These are phyloP conservation scores for Chrysolina americana DNA, from an alignment of 2,888 invertebrate species.

Conservation along the genomic window DNA sequence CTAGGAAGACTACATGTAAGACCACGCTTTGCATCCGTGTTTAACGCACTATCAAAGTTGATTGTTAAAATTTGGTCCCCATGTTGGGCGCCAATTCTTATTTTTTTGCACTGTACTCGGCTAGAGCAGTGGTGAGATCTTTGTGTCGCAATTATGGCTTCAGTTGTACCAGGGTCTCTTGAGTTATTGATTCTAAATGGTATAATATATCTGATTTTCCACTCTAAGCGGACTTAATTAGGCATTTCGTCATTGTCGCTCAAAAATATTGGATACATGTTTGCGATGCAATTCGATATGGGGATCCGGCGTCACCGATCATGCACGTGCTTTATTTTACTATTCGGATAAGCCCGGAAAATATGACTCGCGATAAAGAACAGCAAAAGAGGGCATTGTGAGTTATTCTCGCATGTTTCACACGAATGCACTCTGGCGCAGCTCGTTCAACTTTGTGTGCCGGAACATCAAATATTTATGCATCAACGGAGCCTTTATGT, in stretches of 20 bases:
- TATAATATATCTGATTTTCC: too few species aligned
- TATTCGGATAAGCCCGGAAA: conserved; percentile 4
- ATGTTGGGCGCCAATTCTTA: too few species aligned
- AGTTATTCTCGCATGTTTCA: conserved; percentile 50
- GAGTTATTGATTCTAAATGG: too few species aligned
- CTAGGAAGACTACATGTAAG: too few species aligned
- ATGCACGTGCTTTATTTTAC: background rate
- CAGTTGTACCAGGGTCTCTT: too few species aligned
- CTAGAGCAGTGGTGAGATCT: too few species aligned
- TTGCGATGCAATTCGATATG: background rate
- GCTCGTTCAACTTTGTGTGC: conserved; percentile 54
- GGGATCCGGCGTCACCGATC: background rate
- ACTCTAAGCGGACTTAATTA: too few species aligned
- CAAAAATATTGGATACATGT: background rate
- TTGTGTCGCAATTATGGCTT: too few species aligned
- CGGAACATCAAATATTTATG: conserved; percentile 61
- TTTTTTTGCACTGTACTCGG: too few species aligned
- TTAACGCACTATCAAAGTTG: too few species aligned
- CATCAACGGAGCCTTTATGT: conserved; percentile 59
- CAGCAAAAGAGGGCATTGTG: conserved; percentile 5
- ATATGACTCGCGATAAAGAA: conserved; percentile 16
- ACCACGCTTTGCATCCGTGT: too few species aligned
- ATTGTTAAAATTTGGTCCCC: too few species aligned
- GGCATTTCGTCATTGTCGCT: background rate
- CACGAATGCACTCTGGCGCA: conserved; percentile 53